Percentiles rank a stretch among this genome's conserved stretches.
phyloP scores from a whole-genome alignment of 2,888 invertebrate species.

The Empis stercorea region DNA sequence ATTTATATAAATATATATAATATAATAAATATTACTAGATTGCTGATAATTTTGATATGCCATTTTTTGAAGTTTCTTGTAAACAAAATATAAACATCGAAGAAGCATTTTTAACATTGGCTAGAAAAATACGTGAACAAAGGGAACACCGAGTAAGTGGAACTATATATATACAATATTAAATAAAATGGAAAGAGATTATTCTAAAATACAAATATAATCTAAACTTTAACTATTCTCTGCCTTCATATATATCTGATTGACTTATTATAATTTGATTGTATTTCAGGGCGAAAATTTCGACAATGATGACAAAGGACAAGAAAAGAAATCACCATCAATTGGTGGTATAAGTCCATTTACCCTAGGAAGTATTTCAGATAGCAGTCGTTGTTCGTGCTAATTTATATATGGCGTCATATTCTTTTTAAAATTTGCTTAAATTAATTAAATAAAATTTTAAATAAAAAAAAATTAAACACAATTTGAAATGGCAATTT shows the following conservation, averaged over 20 bases:
- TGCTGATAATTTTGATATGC: constrained; percentile 77
- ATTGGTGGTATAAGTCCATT: constrained; percentile 34
- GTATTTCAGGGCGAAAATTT: constrained; percentile 36
- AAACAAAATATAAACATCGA: constrained; percentile 77
- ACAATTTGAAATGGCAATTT: too few species aligned
- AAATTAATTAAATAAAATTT: too few species aligned
- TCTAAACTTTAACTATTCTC: too few species aligned
- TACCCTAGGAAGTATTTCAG: constrained; percentile 32
- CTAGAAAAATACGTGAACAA: constrained; percentile 71
- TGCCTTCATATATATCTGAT: too few species aligned
- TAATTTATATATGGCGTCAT: constrained; percentile 18
- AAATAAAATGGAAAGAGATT: too few species aligned
- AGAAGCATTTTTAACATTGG: constrained; percentile 66
- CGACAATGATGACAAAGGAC: constrained; percentile 34
- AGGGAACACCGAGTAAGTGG: constrained; percentile 53
- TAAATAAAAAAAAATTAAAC: too few species aligned
- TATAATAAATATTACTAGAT: constrained; percentile 42
- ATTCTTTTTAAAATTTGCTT: too few species aligned
- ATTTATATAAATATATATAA: too few species aligned
- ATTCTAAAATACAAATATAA: too few species aligned
- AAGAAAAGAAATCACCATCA: constrained; percentile 35
- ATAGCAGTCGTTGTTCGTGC: constrained; percentile 35
- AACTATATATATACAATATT: too few species aligned
- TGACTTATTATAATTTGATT: too few species aligned
- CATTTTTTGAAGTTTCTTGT: constrained; percentile 79